Evolutionary conservation across 2,888 invertebrate genomes (phyloP).

Genomic region (Zelleria hepariella): DNA sequence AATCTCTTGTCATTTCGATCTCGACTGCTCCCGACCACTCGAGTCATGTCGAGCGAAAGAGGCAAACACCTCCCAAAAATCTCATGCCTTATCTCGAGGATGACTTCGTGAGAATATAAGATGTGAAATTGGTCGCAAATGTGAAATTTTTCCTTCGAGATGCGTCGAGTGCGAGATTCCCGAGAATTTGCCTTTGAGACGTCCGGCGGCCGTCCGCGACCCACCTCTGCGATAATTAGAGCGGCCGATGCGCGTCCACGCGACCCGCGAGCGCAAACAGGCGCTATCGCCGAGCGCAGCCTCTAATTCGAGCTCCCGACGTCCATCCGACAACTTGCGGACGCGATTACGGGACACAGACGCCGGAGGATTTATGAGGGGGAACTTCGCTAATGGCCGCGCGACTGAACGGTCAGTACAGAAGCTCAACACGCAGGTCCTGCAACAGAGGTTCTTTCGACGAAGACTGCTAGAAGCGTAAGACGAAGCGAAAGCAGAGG

Average conservation of each 20-base stretch:
- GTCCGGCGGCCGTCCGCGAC: neutral
- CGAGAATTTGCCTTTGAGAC: neutral
- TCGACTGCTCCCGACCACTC: too few species aligned
- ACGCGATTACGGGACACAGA: slow-evolving; percentile 36
- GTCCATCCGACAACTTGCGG: slow-evolving; percentile 49
- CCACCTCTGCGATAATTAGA: slow-evolving; percentile 45
- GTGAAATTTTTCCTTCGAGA: too few species aligned
- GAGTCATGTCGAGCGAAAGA: too few species aligned
- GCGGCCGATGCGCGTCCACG: slow-evolving; percentile 64
- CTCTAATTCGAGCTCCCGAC: slow-evolving; percentile 63
- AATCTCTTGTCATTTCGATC: too few species aligned
- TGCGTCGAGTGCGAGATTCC: too few species aligned
- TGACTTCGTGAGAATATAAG: too few species aligned
- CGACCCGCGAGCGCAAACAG: slow-evolving; percentile 46
- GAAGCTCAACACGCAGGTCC: neutral
- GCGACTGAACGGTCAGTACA: neutral
- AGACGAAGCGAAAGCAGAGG: too few species aligned
- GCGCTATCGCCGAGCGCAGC: slow-evolving; percentile 60
- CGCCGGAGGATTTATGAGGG: slow-evolving; percentile 42
- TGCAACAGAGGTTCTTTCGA: neutral
- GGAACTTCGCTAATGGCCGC: slow-evolving; percentile 7
- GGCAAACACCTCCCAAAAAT: too few species aligned
- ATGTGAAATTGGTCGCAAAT: too few species aligned
- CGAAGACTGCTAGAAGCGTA: neutral
- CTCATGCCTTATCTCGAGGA: too few species aligned